Evolutionary conservation across 2,797 vertebrate genomes (phyloP), one percentile per base, ranked within the genome.

Genomic region (Heliangelus exortis): DNA sequence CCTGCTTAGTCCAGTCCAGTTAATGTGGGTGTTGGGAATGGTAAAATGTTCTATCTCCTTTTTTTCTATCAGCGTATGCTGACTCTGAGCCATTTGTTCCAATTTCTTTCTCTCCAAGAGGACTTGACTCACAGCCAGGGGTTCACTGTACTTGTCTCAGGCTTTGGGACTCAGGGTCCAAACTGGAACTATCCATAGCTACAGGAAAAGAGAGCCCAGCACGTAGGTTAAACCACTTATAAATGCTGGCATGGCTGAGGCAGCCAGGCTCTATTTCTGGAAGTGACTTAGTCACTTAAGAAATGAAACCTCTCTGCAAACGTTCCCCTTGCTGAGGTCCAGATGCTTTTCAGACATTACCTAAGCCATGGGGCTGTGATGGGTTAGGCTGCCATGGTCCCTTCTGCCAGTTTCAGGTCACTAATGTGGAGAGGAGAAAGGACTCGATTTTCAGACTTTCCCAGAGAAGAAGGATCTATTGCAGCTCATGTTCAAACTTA

Each of bases 291-390:
- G 86, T 74, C 78, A 89, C 80, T 76, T 69, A 50, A 90, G 83
- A 47, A 90, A 69, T 93, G 65, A 83, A 90, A 85, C 86, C 6
- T 0, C 59, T 5, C 61, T 74, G 72, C 63, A 77, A 95, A 71
- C 1, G 6, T 72, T 95, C 61, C 81, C 55, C 71, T 89, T 77
- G 43, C 47, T 31, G 68, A 34, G 66, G 9, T 75, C 88, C 89
- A 90, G 68, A 63, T 1, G 8, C 34, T 92, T 90, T 84, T 86
- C 94, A 96, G 92, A 96, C 92, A 89, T 96, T 96, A 94, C 93
- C 94, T 96, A 95, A 96, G 88, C 78, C 41, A 33, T 75, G 76
- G 41, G 77, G 63, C 78, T 87, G 65, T 48, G 79, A 80, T 53
- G 68, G 89, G 91, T 82, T 75, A 89, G 92, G 90, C 50, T 75